A percentile compares a stretch with the other conserved stretches of the same genome.
Conservation (phyloP, 1,140 invertebrate genomes). For the Camponotus floridanus region DNA sequence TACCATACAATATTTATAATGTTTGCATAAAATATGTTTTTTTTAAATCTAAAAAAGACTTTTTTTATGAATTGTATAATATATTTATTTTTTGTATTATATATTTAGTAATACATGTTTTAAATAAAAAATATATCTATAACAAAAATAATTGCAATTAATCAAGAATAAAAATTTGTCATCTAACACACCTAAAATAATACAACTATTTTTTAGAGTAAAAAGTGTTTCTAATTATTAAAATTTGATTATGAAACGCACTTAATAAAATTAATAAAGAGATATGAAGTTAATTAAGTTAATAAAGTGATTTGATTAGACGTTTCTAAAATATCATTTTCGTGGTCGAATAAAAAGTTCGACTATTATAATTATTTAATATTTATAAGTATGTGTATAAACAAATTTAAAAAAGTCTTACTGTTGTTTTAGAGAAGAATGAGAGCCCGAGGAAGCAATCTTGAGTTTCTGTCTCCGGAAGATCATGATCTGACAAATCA, state of each 20-base stretch:
- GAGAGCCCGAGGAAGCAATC: neutral
- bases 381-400: neutral
- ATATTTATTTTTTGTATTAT: too few species aligned
- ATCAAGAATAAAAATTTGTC: too few species aligned
- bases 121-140: too few species aligned
- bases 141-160: too few species aligned
- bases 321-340: neutral
- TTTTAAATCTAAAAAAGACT: too few species aligned
- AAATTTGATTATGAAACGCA: neutral
- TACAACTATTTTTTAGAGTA: too few species aligned
- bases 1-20: too few species aligned
- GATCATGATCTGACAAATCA: conserved; percentile 75
- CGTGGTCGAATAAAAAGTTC: neutral
- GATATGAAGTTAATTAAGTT: neutral
- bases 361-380: neutral
- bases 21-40: too few species aligned
- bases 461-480: neutral
- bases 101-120: too few species aligned
- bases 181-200: too few species aligned
- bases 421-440: neutral
- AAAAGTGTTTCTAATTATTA: neutral
- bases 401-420: neutral
- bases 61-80: too few species aligned
- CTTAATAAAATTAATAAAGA: too few species aligned
- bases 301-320: neutral